phyloP scores from a whole-genome alignment of 2,888 invertebrate genomes.

The Phragmatobia fuliginosa region DNA sequence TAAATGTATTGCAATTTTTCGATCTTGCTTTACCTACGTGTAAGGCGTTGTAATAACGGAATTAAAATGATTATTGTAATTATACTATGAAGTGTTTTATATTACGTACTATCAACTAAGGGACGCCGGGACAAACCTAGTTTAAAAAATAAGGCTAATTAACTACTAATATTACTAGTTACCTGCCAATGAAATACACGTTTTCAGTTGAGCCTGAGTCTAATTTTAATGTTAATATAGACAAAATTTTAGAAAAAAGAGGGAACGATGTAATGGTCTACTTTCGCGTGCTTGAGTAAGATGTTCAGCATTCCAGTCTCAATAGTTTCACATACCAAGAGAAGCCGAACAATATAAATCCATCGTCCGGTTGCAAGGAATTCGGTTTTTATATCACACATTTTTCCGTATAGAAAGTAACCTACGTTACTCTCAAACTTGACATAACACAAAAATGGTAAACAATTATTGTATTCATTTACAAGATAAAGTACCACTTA shows the following conservation, averaged over 20 bases:
- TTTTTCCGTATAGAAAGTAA: background rate
- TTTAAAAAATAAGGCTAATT: too few relatives aligned
- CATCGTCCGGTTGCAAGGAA: background rate
- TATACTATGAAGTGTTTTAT: background rate
- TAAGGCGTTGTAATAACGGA: background rate
- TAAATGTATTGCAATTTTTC: constrained; percentile 2
- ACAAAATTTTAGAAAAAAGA: background rate
- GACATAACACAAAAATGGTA: background rate
- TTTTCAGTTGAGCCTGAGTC: too few relatives aligned
- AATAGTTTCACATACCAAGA: background rate
- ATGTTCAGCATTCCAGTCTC: background rate
- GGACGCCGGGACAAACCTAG: too few relatives aligned
- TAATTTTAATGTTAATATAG: background rate
- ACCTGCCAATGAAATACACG: too few relatives aligned
- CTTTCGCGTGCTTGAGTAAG: background rate
- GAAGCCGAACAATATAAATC: background rate
- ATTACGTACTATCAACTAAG: too few relatives aligned
- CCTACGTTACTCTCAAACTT: background rate
- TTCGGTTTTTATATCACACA: background rate
- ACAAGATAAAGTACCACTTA: too few relatives aligned
- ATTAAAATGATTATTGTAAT: background rate
- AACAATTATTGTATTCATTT: background rate
- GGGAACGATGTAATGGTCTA: background rate
- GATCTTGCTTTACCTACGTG: background rate
- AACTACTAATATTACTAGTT: too few relatives aligned